phyloP scores from a whole-genome alignment of 2,797 vertebrate genomes.

The Poliocrania exsul region DNA sequence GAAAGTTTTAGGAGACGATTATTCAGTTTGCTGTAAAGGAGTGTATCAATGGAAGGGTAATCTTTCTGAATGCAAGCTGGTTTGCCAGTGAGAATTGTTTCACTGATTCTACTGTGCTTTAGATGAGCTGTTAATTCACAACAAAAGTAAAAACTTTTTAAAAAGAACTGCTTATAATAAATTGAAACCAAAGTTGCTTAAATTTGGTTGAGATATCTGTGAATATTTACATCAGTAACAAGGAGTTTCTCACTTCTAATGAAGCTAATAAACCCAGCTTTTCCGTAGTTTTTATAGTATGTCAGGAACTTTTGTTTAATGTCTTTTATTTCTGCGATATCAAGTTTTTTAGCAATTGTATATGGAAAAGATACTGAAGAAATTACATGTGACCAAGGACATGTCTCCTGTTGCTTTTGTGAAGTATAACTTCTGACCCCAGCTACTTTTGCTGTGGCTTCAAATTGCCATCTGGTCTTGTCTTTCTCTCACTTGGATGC shows the following conservation, averaged over 20 bases:
- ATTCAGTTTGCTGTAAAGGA: not conserved
- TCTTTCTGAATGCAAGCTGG: not conserved
- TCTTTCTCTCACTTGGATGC: not conserved
- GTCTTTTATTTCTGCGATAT: not conserved
- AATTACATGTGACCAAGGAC: not conserved
- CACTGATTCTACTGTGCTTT: not conserved
- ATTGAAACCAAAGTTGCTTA: not conserved
- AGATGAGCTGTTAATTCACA: not conserved
- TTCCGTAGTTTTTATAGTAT: not conserved
- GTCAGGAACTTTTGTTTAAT: not conserved
- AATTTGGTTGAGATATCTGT: not conserved
- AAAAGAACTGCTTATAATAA: not conserved
- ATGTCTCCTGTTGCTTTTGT: not conserved
- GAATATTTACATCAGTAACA: not conserved
- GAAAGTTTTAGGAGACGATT: not conserved
- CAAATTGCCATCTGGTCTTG: not conserved
- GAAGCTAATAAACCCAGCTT: not conserved
- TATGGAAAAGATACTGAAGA: not conserved
- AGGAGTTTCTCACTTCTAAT: not conserved
- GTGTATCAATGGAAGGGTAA: not conserved
- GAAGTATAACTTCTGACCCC: not conserved
- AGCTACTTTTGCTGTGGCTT: constrained; percentile 2
- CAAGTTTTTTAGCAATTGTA: not conserved
- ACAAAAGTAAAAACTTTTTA: not conserved
- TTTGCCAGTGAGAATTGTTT: not conserved